These are phyloP conservation scores for Dicentrarchus labrax DNA, from an alignment of 2,113 vertebrate genomes.

Conservation along the genomic window DNA sequence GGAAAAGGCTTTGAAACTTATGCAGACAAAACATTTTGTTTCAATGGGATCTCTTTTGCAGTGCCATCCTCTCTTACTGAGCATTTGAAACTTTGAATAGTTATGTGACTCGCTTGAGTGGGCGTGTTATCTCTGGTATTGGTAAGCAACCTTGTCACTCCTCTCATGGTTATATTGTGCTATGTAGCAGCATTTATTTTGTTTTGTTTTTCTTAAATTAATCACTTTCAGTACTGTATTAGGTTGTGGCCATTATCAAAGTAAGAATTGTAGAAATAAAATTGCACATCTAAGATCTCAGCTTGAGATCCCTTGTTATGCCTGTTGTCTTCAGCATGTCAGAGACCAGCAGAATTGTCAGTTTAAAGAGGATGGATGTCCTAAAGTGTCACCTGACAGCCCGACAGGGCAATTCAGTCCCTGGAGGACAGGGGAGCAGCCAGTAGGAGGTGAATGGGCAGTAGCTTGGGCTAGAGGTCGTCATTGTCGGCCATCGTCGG, in stretches of 20 bases:
- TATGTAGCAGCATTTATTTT: background rate
- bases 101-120: background rate
- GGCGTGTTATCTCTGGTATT: background rate
- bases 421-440: slow-evolving; percentile 57
- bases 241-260: background rate
- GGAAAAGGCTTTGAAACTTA: background rate
- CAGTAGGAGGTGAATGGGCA: slow-evolving; percentile 59
- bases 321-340: slow-evolving; percentile 45
- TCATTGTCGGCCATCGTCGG: slow-evolving; percentile 44
- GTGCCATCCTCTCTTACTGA: background rate
- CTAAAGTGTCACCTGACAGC: slow-evolving; percentile 54
- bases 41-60: background rate
- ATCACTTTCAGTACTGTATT: background rate
- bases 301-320: slow-evolving; percentile 1
- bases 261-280: background rate
- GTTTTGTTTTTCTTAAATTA: background rate
- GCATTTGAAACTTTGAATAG: background rate
- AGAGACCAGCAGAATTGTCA: slow-evolving; percentile 44
- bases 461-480: slow-evolving; percentile 63
- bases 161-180: background rate
- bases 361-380: slow-evolving; percentile 65
- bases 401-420: slow-evolving; percentile 60
- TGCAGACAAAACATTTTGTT: background rate
- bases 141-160: background rate
- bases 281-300: background rate